Evolutionary conservation across 1,140 invertebrate genomes (phyloP).

Genomic region (Caenorhabditis briggsae): DNA sequence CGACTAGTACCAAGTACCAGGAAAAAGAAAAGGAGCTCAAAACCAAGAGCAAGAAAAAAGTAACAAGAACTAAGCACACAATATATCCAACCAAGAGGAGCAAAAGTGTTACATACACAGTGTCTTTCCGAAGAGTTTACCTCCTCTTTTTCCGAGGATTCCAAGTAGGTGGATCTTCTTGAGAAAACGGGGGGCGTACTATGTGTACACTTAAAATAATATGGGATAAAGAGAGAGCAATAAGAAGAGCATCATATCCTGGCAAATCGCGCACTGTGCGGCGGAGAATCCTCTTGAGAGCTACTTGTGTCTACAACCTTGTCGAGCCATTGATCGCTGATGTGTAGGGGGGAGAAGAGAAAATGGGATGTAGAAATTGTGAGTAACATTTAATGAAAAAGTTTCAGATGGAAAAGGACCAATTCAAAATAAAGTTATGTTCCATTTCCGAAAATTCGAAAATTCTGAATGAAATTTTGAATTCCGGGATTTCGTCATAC

Average conservation of each 20-base stretch:
- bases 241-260: not conserved
- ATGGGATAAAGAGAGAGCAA: not conserved
- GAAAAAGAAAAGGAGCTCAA: not conserved
- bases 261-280: constrained; percentile 2
- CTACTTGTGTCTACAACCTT: constrained; percentile 42
- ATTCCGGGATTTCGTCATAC: no score
- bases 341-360: not conserved
- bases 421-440: no score
- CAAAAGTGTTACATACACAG: constrained; percentile 49
- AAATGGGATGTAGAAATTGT: not conserved
- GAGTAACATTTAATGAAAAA: no score
- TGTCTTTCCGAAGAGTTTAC: constrained; percentile 31
- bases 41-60: not conserved
- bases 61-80: constrained; percentile 29
- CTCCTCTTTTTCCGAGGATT: not conserved
- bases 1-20: not conserved
- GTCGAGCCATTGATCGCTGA: constrained; percentile 40
- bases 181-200: constrained; percentile 26
- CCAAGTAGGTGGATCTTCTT: constrained; percentile 8
- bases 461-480: no score
- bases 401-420: no score
- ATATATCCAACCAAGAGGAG: not conserved
- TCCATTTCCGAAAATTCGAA: no score
- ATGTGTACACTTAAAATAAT: constrained; percentile 6
- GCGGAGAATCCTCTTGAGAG: not conserved